Conservation (phyloP, 2,113 vertebrate species). For the Falcunculus frontatus region DNA sequence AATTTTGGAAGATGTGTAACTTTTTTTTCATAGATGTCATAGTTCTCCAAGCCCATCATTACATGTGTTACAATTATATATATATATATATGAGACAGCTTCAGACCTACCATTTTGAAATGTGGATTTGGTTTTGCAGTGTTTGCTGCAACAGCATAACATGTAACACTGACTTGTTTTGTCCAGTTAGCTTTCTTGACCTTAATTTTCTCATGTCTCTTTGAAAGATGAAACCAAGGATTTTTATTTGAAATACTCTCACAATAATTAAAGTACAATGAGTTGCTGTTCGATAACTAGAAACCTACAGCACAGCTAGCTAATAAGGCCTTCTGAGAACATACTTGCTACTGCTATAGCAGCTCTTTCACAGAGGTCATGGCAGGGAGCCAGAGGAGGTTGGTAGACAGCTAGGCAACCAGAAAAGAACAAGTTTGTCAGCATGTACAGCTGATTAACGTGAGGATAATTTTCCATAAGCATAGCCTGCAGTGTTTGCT, state of each 20-base stretch:
- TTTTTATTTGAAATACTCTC: background rate
- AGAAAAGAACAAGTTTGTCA: constrained; percentile 70
- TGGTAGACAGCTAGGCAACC: constrained; percentile 58
- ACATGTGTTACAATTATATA: background rate
- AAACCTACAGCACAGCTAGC: background rate
- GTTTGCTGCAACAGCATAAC: background rate
- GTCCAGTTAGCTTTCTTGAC: background rate
- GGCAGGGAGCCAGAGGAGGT: constrained; percentile 25
- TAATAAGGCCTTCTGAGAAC: constrained; percentile 15
- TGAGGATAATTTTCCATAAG: constrained; percentile 60
- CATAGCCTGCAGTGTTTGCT: constrained; percentile 17
- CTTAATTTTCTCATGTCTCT: background rate
- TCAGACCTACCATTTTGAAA: background rate
- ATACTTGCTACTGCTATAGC: background rate
- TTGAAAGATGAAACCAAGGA: background rate
- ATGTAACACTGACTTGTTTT: background rate
- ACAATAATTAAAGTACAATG: background rate
- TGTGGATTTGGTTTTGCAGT: background rate
- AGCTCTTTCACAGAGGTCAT: constrained; percentile 54
- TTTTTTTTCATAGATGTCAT: background rate
- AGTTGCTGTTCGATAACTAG: background rate
- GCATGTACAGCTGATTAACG: constrained; percentile 67
- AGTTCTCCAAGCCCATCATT: background rate
- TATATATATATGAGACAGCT: background rate
- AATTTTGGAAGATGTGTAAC: background rate